These are phyloP conservation scores for Nasonia giraulti DNA, from an alignment of 1,140 invertebrate species.

Conservation along the genomic window DNA sequence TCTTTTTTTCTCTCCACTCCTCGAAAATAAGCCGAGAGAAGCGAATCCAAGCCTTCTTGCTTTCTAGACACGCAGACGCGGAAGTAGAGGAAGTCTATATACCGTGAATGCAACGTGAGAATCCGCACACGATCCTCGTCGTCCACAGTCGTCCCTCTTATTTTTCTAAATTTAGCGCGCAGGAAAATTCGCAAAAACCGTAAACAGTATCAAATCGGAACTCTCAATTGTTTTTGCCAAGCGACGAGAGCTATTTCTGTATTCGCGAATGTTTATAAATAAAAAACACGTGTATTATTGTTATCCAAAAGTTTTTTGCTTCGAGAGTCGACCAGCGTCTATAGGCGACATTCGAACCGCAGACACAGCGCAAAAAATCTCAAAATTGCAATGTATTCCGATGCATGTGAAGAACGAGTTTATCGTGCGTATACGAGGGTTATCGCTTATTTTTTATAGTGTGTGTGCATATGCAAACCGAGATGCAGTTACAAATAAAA, in stretches of 20 bases:
- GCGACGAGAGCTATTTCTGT: not conserved
- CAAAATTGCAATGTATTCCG: not conserved
- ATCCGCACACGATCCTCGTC: not conserved
- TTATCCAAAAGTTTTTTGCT: too few species aligned
- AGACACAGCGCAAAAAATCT: not conserved
- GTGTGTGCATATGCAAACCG: not conserved
- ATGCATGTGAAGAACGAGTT: not conserved
- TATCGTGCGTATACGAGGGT: not conserved
- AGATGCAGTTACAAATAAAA: not conserved
- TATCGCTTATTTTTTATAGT: not conserved
- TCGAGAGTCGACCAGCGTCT: too few species aligned
- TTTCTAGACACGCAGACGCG: not conserved
- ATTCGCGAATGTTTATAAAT: too few species aligned
- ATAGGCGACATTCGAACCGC: too few species aligned
- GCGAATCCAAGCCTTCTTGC: too few species aligned
- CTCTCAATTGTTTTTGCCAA: not conserved
- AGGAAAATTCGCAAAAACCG: not conserved
- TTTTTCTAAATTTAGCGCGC: not conserved
- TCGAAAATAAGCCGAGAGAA: too few species aligned
- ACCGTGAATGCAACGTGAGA: not conserved
- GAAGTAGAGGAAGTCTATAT: not conserved
- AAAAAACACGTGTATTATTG: too few species aligned
- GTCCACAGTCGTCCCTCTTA: not conserved
- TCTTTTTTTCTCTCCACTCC: too few species aligned
- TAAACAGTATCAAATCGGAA: not conserved